Conservation (phyloP, 1,140 invertebrate species). For the Drosophila tristis region DNA sequence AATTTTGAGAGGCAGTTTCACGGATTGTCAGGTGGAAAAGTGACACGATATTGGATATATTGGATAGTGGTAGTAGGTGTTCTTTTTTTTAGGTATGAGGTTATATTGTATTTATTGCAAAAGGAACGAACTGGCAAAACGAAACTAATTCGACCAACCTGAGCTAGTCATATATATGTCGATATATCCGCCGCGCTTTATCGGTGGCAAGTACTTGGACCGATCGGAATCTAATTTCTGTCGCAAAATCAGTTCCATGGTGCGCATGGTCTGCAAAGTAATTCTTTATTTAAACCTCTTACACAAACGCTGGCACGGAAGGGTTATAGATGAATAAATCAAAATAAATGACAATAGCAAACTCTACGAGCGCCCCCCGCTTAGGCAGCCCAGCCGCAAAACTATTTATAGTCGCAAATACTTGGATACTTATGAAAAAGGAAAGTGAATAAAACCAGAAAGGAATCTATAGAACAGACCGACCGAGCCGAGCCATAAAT, state of each 20-base stretch:
- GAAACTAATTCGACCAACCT: constrained; percentile 86
- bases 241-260: constrained; percentile 90
- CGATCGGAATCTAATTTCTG: constrained; percentile 89
- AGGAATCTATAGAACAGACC: constrained; percentile 25
- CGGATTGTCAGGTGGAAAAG: constrained; percentile 32
- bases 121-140: constrained; percentile 4
- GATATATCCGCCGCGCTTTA: constrained; percentile 92
- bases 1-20: constrained; percentile 52
- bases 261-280: constrained; percentile 86
- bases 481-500: constrained; percentile 9
- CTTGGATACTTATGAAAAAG: constrained; percentile 68
- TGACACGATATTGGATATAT: constrained; percentile 39
- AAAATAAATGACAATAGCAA: constrained; percentile 21
- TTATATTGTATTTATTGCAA: neutral
- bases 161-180: constrained; percentile 94
- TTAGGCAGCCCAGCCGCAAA: constrained; percentile 31
- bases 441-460: constrained; percentile 62
- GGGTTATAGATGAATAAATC: constrained; percentile 22
- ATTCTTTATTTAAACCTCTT: constrained; percentile 40
- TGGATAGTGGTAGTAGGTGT: constrained; percentile 1
- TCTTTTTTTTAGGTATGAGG: too few species aligned
- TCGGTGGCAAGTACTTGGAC: constrained; percentile 92
- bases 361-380: constrained; percentile 51
- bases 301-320: constrained; percentile 28
- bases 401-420: constrained; percentile 72